Evolutionary conservation across 2,888 invertebrate genomes (phyloP).

Genomic region (Leucozona laternaria): DNA sequence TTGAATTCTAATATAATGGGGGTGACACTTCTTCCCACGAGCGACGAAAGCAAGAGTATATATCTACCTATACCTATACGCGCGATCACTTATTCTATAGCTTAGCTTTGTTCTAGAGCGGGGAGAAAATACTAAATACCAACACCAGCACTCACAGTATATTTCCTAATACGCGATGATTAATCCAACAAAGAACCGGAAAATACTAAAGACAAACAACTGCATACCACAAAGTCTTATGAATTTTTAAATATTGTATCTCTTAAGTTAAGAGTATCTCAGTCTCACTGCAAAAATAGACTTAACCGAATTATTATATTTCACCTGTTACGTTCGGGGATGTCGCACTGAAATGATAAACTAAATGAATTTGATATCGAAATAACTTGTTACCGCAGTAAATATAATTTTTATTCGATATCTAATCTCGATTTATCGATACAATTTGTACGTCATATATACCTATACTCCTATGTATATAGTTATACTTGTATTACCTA

Average conservation of each 20-base stretch:
- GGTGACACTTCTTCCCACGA: conserved; percentile 22
- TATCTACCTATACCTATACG: too few relatives aligned
- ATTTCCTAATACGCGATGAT: conserved; percentile 2
- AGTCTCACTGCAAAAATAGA: neutral
- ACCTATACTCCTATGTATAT: neutral
- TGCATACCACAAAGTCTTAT: neutral
- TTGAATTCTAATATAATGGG: conserved; percentile 6
- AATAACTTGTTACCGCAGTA: conserved; percentile 1
- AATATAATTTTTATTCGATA: conserved; percentile 6
- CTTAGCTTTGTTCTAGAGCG: neutral
- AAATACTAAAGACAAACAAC: neutral
- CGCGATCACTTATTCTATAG: neutral
- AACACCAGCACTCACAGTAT: neutral
- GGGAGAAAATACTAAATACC: neutral
- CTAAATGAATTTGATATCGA: conserved; percentile 13
- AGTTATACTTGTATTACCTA: neutral
- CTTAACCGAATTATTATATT: neutral
- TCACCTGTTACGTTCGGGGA: conserved; percentile 17
- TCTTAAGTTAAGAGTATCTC: neutral
- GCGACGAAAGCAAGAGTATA: neutral
- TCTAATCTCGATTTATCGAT: conserved; percentile 27
- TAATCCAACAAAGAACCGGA: conserved; percentile 25
- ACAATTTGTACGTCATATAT: conserved; percentile 5
- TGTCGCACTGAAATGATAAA: conserved; percentile 6
- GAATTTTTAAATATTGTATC: neutral